A percentile compares a stretch with the other conserved stretches of the same genome.
phyloP scores from a whole-genome alignment of 2,888 invertebrate genomes.

The Tridacna crocea region DNA sequence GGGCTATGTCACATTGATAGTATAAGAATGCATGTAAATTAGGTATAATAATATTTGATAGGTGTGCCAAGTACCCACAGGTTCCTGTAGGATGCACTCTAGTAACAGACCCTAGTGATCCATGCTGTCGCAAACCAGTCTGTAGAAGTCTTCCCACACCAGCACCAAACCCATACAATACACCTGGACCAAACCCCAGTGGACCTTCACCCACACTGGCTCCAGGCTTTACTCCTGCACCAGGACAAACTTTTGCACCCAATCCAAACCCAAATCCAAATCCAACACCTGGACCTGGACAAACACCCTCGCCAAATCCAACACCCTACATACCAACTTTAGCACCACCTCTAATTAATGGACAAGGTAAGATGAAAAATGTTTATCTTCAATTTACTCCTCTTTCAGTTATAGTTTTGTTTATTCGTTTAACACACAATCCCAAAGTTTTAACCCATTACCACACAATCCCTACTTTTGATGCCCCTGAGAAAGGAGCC shows the following conservation, averaged over 20 bases:
- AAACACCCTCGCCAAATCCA: constrained; percentile 32
- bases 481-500: too few species aligned
- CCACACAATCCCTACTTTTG: too few species aligned
- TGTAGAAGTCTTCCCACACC: constrained; percentile 65
- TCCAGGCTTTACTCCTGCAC: constrained; percentile 34
- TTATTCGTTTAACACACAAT: too few species aligned
- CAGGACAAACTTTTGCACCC: constrained; percentile 47
- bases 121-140: constrained; percentile 70
- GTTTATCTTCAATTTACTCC: too few species aligned
- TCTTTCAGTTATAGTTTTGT: too few species aligned
- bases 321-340: constrained; percentile 61
- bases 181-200: constrained; percentile 32
- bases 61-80: constrained; percentile 67
- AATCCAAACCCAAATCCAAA: constrained; percentile 35
- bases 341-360: constrained; percentile 65
- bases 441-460: too few species aligned
- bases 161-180: constrained; percentile 46
- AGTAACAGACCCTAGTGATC: constrained; percentile 69
- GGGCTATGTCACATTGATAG: too few species aligned
- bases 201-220: constrained; percentile 19
- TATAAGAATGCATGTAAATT: too few species aligned
- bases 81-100: constrained; percentile 67
- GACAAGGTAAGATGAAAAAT: constrained; percentile 50
- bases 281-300: constrained; percentile 26
- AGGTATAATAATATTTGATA: constrained; percentile 32